Conservation (phyloP, 2,797 vertebrate species). For the Tapirus indicus region DNA sequence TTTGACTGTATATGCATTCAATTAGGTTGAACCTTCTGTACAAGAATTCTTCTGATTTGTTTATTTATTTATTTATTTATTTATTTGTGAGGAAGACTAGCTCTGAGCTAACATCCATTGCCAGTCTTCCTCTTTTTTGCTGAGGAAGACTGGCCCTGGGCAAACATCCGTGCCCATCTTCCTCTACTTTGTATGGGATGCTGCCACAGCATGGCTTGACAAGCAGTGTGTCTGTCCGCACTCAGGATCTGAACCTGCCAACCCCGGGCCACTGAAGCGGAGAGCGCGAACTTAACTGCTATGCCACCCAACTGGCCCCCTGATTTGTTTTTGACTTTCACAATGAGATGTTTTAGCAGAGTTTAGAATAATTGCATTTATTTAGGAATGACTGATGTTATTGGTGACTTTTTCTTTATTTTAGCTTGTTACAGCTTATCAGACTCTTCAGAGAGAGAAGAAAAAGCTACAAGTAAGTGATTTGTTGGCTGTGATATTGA, state of each 20-base stretch:
- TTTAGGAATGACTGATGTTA: constrained; percentile 59
- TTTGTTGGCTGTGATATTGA: constrained; percentile 17
- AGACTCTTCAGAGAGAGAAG: constrained; percentile 95
- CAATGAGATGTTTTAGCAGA: constrained; percentile 2
- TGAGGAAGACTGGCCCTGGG: too few relatives aligned
- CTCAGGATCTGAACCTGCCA: too few relatives aligned
- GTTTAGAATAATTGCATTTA: constrained; percentile 53
- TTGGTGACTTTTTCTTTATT: constrained; percentile 69
- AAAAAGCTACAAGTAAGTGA: constrained; percentile 96
- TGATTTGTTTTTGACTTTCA: background rate
- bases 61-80: background rate
- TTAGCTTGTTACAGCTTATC: constrained; percentile 95
- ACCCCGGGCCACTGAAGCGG: too few relatives aligned
- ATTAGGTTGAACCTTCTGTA: background rate
- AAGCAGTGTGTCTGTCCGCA: too few relatives aligned
- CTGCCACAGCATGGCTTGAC: too few relatives aligned
- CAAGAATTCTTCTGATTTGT: background rate
- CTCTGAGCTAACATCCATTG: too few relatives aligned
- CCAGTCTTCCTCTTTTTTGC: too few relatives aligned
- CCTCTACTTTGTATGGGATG: too few relatives aligned
- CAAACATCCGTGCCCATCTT: too few relatives aligned
- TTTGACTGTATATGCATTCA: background rate
- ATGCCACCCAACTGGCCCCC: too few relatives aligned
- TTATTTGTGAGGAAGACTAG: too few relatives aligned
- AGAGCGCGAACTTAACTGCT: too few relatives aligned